Conservation (phyloP, 2,888 invertebrate genomes). For the Polyploca ridens region DNA sequence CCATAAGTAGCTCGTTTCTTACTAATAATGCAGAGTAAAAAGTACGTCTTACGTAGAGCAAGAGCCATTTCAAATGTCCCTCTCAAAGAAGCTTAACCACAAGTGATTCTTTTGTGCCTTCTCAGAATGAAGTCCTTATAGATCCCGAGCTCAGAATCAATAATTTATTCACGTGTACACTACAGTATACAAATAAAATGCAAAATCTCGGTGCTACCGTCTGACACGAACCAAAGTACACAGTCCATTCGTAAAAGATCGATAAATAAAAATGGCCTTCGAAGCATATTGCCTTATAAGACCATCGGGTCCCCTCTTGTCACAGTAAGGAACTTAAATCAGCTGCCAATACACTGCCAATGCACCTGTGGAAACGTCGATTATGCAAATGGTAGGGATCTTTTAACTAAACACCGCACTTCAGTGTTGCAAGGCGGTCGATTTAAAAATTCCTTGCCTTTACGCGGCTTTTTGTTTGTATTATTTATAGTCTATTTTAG, state of each 20-base stretch:
- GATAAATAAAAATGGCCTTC: slow-evolving; percentile 71
- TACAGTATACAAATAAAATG: slow-evolving; percentile 16
- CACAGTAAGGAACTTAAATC: slow-evolving; percentile 75
- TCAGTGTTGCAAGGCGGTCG: slow-evolving; percentile 51
- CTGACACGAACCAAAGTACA: slow-evolving; percentile 32
- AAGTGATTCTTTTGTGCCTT: slow-evolving; percentile 1
- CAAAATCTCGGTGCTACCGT: slow-evolving; percentile 32
- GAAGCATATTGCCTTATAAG: slow-evolving; percentile 75
- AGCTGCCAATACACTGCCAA: slow-evolving; percentile 65
- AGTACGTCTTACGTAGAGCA: background rate
- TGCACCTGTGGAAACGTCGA: slow-evolving; percentile 81
- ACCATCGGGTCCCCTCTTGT: slow-evolving; percentile 63
- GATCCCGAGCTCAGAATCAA: slow-evolving; percentile 1
- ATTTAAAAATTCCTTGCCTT: slow-evolving; percentile 49
- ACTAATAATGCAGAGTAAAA: background rate
- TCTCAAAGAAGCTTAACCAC: background rate
- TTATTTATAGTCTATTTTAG: slow-evolving; percentile 9
- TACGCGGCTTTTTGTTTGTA: slow-evolving; percentile 28
- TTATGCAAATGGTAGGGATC: slow-evolving; percentile 75
- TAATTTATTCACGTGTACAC: slow-evolving; percentile 5
- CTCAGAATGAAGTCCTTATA: background rate
- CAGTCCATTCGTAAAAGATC: slow-evolving; percentile 51
- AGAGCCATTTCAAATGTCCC: background rate
- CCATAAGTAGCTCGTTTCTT: background rate
- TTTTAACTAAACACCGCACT: slow-evolving; percentile 73